A percentile compares a stretch with the other conserved stretches of the same genome.
Conservation (phyloP, 2,113 vertebrate species). For the Etia nguti region DNA sequence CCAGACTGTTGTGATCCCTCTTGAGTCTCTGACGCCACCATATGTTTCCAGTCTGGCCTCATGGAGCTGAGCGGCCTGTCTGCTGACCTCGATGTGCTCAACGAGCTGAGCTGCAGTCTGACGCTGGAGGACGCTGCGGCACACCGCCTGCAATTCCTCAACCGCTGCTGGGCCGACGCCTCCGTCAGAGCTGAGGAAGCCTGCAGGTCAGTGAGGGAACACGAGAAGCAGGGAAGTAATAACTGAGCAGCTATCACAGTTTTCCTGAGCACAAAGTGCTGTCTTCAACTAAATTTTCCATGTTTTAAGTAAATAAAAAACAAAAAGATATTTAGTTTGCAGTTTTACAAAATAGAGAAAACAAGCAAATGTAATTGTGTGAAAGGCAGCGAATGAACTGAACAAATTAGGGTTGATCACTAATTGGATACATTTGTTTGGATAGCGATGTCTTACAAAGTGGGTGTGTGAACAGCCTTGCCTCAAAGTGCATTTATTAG, state of each 20-base stretch:
- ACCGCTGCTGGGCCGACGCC: slow-evolving; percentile 76
- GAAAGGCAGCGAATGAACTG: background rate
- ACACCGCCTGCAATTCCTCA: slow-evolving; percentile 76
- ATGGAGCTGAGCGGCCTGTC: slow-evolving; percentile 74
- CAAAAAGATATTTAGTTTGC: fast-evolving
- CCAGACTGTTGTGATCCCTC: background rate
- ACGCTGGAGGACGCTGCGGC: slow-evolving; percentile 71
- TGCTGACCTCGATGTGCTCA: slow-evolving; percentile 80
- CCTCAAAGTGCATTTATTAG: background rate
- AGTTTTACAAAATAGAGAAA: background rate
- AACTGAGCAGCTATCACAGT: background rate
- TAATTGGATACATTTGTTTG: background rate
- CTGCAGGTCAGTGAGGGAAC: slow-evolving; percentile 75
- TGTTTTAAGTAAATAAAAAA: background rate
- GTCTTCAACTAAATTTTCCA: background rate
- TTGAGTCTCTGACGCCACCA: background rate
- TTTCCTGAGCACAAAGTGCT: background rate
- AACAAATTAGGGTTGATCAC: background rate
- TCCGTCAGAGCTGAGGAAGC: slow-evolving; percentile 72
- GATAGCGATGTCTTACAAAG: no score
- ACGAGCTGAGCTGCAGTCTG: slow-evolving; percentile 80
- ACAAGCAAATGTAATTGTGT: background rate
- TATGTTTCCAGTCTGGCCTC: slow-evolving; percentile 68
- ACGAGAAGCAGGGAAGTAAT: background rate
- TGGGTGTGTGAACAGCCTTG: background rate